Evolutionary conservation across 2,113 vertebrate species (phyloP), one percentile per base, ranked within the genome.

Genomic region (Oenanthe oenanthe): DNA sequence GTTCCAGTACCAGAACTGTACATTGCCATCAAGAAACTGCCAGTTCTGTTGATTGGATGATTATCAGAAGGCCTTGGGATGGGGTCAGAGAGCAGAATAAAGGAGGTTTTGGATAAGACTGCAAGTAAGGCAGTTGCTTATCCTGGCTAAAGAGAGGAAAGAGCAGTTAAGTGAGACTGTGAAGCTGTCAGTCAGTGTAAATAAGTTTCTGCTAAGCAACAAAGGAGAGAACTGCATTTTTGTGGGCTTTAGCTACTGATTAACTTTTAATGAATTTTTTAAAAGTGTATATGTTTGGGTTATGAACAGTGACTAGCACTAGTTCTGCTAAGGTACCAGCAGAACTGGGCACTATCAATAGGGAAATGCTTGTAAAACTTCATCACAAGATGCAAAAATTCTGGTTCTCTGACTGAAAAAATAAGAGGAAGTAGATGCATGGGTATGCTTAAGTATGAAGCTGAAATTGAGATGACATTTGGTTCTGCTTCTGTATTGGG

Each of bases 261-360:
- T 13, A 60, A 32, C 50, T 31, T 5, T 19, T 48, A 4, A 56
- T 48, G 31, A 62, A 34, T 74, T n/a, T 6, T 25, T 43, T 2
- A 11, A 15, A n/a, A 43, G 1, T 42, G 4, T 45, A 1, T 24
- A 1, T 63, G 17, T n/a, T 68, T 17, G 11, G 25, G 4, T 1
- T 68, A 56, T 76, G 8, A 83, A 31, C 7, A 83, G 12, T 29
- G 26, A 60, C 32, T 20, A 84, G 22, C 36, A 62, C 9, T 34
- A 32, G n/a, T 32, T 65, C 17, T 84, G 13, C 45, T 89, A 32
- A 70, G 34, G 63, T 73, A 9, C 14, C 34, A 36, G n/a, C n/a
- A 71, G 32, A 70, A 71, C 18, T 47, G 43, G 20, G 20, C 7
- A 16, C 14, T 92, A 3, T 31, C 6, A 48, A 1, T 13, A 43